Percentiles rank a stretch among this genome's conserved stretches.
phyloP scores from a whole-genome alignment of 2,113 vertebrate genomes.

The Grammomys surdaster region DNA sequence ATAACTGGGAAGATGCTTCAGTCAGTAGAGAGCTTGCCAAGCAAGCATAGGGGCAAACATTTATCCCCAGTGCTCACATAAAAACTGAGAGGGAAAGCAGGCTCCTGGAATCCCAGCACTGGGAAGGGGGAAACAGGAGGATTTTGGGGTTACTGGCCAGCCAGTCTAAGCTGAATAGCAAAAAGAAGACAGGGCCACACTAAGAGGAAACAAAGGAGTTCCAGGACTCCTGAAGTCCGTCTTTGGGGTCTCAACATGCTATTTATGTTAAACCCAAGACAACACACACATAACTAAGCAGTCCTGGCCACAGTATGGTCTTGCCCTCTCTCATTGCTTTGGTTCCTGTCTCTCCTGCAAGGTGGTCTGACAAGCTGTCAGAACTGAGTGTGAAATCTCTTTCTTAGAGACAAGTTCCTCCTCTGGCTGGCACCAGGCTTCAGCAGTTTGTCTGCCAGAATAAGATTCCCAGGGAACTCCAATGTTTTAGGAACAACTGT shows the following conservation, averaged over 20 bases:
- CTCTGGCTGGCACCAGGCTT: neutral
- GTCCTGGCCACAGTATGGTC: neutral
- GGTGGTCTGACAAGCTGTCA: neutral
- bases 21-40: neutral
- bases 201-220: neutral
- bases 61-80: neutral
- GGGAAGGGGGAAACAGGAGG: neutral
- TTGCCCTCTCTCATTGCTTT: neutral
- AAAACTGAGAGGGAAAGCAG: neutral
- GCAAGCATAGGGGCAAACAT: neutral
- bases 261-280: neutral
- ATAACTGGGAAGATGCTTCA: neutral
- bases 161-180: neutral
- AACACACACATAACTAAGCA: neutral
- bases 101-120: neutral
- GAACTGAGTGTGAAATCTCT: neutral
- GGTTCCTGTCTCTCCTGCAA: neutral
- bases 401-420: neutral
- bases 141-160: neutral
- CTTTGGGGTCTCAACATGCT: neutral
- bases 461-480: neutral
- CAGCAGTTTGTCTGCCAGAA: neutral
- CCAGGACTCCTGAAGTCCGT: neutral
- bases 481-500: neutral
- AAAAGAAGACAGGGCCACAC: neutral